Evolutionary conservation across 2,113 vertebrate species (phyloP).

Genomic region (Pachypanchax playfairii): DNA sequence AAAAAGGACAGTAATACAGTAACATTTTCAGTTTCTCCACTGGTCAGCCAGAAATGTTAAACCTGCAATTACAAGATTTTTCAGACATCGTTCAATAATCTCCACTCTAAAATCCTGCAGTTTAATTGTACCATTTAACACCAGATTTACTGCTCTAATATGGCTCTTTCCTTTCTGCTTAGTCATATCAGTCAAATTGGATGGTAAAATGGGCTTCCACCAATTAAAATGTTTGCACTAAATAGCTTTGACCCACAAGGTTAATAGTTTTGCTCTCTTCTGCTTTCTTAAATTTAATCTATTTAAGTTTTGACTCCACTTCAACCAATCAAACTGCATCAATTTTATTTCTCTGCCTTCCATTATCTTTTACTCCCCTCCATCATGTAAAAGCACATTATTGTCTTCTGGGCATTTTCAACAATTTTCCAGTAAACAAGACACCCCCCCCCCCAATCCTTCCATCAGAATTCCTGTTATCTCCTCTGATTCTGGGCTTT

Average conservation of each 20-base stretch:
- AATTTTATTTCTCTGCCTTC: background rate
- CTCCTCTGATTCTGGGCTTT: too few species aligned
- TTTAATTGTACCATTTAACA: conserved; percentile 11
- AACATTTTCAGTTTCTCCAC: background rate
- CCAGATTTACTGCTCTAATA: background rate
- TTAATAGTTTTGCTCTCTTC: conserved; percentile 19
- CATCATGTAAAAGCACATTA: background rate
- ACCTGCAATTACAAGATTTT: conserved; percentile 18
- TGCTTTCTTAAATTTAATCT: background rate
- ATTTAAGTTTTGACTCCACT: background rate
- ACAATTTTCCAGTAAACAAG: too few species aligned
- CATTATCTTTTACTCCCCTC: conserved; percentile 2
- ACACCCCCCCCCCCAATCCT: too few species aligned
- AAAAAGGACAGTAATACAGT: too few species aligned
- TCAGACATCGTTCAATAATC: background rate
- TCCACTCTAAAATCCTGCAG: background rate
- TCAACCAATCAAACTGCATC: background rate
- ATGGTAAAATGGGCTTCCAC: conserved; percentile 25
- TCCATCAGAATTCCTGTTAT: too few species aligned
- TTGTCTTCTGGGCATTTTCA: background rate
- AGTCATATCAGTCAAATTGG: conserved; percentile 44
- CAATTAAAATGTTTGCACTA: conserved; percentile 44
- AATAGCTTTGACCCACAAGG: conserved; percentile 55
- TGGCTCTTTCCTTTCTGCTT: conserved; percentile 24
- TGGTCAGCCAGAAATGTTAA: background rate